Evolutionary conservation across 2,797 vertebrate genomes (phyloP).

Genomic region (Sebastes jordani): DNA sequence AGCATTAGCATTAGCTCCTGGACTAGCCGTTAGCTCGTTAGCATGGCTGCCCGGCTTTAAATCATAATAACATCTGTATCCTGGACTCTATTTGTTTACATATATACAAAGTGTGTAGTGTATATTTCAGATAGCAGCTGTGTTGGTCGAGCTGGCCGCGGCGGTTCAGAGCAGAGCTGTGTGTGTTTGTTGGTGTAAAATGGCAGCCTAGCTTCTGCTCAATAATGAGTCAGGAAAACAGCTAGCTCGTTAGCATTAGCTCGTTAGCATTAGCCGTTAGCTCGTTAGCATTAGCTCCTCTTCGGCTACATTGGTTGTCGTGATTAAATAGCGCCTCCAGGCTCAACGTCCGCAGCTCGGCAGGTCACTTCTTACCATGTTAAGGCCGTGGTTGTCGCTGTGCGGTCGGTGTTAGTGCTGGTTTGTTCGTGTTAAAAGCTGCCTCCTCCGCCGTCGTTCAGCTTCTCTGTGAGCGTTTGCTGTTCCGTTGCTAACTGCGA

Average conservation of each 20-base stretch:
- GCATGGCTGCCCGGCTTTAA: conserved; percentile 31
- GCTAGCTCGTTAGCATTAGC: conserved; percentile 73
- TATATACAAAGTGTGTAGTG: not conserved
- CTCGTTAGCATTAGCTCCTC: conserved; percentile 74
- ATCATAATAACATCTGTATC: not conserved
- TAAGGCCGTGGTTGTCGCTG: conserved; percentile 33
- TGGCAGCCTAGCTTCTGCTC: conserved; percentile 78
- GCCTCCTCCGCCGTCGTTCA: conserved; percentile 1
- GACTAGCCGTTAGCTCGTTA: conserved; percentile 52
- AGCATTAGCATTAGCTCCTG: conserved; percentile 39
- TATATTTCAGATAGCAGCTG: rapidly evolving
- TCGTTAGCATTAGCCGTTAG: conserved; percentile 68
- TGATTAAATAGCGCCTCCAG: not conserved
- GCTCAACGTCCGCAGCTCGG: not conserved
- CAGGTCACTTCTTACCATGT: conserved; percentile 65
- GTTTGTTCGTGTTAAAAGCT: not conserved
- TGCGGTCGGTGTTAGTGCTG: not conserved
- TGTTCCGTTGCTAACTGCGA: conserved; percentile 68
- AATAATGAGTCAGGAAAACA: conserved; percentile 85
- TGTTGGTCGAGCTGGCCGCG: not conserved
- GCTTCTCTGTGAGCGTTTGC: conserved; percentile 14
- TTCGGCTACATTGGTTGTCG: conserved; percentile 3
- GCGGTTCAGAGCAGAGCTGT: not conserved
- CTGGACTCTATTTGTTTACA: rapidly evolving
- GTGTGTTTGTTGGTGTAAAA: conserved; percentile 71